Evolutionary conservation across 2,888 invertebrate species (phyloP), one percentile per base, ranked within the genome.

Genomic region (Synanthedon tipuliformis): DNA sequence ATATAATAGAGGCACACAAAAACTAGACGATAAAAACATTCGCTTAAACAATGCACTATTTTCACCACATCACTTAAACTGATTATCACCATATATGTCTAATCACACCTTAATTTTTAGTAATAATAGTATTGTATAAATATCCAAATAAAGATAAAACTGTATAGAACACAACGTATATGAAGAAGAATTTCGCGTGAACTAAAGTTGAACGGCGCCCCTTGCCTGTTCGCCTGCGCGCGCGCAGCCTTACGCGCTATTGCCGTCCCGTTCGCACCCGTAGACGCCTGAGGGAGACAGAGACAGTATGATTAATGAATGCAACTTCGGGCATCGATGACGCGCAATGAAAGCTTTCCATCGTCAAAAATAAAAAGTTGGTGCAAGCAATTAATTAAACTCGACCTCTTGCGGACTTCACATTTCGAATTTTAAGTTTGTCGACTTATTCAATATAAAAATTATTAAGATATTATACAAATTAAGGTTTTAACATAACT

Each of bases 171-270:
- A 64, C 64, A 62, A 57, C 69, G 58, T 52, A 48, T 55, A 51
- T 55, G 41, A 53, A 13, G 45, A 50, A 60, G 55, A 58, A 70
- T 59, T 73, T 68, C 56, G 51, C 60, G 55, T 34, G 54, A 57
- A 78, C 77, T 79, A 70, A 68, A 73, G 71, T 71, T 56, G 50
- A 56, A 67, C 60, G 67, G 67, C 66, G 66, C 67, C 60, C 63
- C 61, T 15, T 52, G 23, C 23, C 5, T 23, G 52, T 45, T 3
- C 54, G 51, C 51, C 53, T 55, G 62, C 61, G 61, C 59, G 55
- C 60, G 59, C 65, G 62, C 61, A 66, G 60, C 60, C 59, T 58
- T 56, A 10, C 45, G 49, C 50, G 40, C 41, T 45, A 50, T 54
- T 41, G 51, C 52, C 52, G 54, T 59, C 62, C 58, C 62, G 12